These are phyloP conservation scores for Drosophila parvula DNA, from an alignment of 1,140 invertebrate genomes.

Conservation along the genomic window DNA sequence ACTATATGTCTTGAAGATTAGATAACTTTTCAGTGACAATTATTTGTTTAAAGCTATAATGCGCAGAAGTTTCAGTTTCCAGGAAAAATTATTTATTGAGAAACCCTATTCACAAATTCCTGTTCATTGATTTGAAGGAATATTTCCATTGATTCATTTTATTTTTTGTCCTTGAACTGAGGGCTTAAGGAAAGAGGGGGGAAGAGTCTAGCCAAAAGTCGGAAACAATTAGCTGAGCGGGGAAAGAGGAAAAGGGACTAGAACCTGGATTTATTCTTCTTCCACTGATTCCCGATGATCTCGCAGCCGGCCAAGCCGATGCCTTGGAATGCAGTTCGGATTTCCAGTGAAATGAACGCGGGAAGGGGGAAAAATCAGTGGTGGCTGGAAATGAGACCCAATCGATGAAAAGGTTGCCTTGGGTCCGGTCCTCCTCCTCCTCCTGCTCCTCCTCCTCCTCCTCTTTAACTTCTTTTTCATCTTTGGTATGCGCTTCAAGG, in stretches of 20 bases:
- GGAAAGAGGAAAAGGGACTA: conserved; percentile 7
- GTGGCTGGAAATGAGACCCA: conserved; percentile 57
- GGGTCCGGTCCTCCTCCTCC: conserved; percentile 15
- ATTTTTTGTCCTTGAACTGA: conserved; percentile 13
- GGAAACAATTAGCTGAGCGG: conserved; percentile 67
- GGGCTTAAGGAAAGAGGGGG: background rate
- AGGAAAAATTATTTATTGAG: background rate
- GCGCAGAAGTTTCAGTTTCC: background rate
- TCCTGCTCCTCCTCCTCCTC: background rate
- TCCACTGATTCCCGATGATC: conserved; percentile 53
- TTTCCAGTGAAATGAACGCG: conserved; percentile 69
- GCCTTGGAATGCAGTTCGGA: conserved; percentile 73
- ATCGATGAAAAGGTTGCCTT: conserved; percentile 74
- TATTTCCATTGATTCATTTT: conserved; percentile 5
- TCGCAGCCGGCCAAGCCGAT: conserved; percentile 62
- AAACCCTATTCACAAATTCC: background rate
- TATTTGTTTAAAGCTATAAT: conserved; percentile 4
- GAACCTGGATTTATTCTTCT: conserved; percentile 5
- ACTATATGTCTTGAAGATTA: background rate
- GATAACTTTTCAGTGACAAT: background rate
- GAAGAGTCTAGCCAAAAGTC: conserved; percentile 34
- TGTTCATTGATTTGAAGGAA: background rate
- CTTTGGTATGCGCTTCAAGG: conserved; percentile 59
- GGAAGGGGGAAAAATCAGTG: conserved; percentile 25
- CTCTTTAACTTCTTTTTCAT: conserved; percentile 4